These are phyloP conservation scores for Lordiphosa collinella DNA, from an alignment of 1,140 invertebrate genomes.

Conservation along the genomic window DNA sequence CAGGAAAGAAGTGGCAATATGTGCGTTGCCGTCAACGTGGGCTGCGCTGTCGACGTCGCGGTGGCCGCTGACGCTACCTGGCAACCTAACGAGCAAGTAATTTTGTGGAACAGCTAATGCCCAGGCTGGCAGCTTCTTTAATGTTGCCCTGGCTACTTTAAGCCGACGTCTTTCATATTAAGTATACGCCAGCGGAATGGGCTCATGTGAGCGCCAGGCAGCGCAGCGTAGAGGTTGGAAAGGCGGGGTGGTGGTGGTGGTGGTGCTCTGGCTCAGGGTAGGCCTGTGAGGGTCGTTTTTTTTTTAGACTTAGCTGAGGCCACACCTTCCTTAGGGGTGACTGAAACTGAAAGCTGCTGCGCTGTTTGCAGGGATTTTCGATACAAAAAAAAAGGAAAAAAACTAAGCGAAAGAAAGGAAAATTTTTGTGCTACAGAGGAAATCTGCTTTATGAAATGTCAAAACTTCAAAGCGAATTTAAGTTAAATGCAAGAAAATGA, in stretches of 20 bases:
- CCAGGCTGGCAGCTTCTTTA: conserved; percentile 23
- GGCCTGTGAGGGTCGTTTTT: conserved; percentile 60
- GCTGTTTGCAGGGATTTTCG: conserved; percentile 72
- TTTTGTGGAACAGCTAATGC: conserved; percentile 67
- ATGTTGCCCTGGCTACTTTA: conserved; percentile 69
- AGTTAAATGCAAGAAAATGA: conserved; percentile 78
- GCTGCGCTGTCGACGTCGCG: conserved; percentile 10
- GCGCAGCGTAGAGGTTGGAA: background rate
- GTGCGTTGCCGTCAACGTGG: background rate
- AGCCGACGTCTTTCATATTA: conserved; percentile 55
- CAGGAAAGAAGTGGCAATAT: conserved; percentile 11
- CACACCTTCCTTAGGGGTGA: conserved; percentile 79
- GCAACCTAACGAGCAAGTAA: conserved; percentile 70
- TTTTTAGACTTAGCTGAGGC: conserved; percentile 34
- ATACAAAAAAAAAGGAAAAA: conserved; percentile 44
- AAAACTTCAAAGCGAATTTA: conserved; percentile 77
- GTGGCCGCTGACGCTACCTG: conserved; percentile 17
- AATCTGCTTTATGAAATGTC: conserved; percentile 78
- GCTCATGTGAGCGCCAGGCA: conserved; percentile 31
- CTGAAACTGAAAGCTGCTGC: conserved; percentile 58
- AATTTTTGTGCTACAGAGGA: conserved; percentile 13
- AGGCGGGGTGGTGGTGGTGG: too few relatives aligned
- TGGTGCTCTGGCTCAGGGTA: conserved; percentile 23
- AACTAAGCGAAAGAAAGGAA: conserved; percentile 6
- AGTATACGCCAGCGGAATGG: conserved; percentile 52